Evolutionary conservation across 1,140 invertebrate genomes (phyloP).

Genomic region (Rhopalosiphum maidis): DNA sequence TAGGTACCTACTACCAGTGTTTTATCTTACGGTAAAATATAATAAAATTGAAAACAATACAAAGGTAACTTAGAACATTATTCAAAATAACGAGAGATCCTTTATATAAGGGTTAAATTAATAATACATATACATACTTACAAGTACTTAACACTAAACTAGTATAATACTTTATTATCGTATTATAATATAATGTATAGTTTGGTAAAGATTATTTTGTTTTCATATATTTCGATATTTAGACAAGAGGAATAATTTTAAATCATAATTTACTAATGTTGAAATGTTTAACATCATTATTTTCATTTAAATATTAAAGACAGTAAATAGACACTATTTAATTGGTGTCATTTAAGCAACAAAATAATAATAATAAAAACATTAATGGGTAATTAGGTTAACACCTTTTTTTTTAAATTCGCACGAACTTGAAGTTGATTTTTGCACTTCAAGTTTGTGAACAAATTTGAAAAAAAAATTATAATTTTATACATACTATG

Average conservation of each 20-base stretch:
- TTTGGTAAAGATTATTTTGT: not conserved
- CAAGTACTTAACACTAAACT: slow-evolving; percentile 49
- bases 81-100: slow-evolving; percentile 53
- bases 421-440: not conserved
- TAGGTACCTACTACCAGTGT: not conserved
- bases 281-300: not conserved
- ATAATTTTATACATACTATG: not conserved
- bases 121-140: slow-evolving; percentile 35
- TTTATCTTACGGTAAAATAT: not conserved
- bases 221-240: not conserved
- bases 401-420: not conserved
- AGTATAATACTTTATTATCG: not conserved
- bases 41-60: slow-evolving; percentile 48
- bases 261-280: not conserved
- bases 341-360: not conserved
- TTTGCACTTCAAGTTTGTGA: not conserved
- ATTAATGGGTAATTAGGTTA: not conserved
- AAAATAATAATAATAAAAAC: not conserved
- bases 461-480: not conserved
- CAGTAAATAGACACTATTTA: not conserved
- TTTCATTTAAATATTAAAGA: not conserved
- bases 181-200: not conserved
- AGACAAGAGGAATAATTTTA: not conserved
- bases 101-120: slow-evolving; percentile 28
- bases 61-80: slow-evolving; percentile 54